Conservation (phyloP, 2,113 vertebrate species). For the Mesocricetus auratus region DNA sequence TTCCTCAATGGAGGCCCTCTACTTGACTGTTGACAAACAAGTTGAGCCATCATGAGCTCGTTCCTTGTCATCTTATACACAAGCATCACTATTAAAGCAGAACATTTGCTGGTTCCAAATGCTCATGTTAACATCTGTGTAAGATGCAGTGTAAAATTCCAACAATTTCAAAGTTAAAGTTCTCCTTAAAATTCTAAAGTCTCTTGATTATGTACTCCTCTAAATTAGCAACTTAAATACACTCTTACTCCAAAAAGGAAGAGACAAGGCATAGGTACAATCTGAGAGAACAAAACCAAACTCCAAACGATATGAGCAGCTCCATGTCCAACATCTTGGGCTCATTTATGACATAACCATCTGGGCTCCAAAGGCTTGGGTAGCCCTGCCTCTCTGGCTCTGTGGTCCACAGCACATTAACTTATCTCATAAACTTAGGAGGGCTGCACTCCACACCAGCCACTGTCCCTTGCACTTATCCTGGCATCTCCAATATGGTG, state of each 20-base stretch:
- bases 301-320: background rate
- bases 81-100: background rate
- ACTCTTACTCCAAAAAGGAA: background rate
- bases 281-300: background rate
- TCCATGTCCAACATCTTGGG: background rate
- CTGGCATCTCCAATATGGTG: background rate
- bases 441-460: background rate
- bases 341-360: background rate
- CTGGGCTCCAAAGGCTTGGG: background rate
- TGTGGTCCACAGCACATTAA: background rate
- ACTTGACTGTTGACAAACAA: background rate
- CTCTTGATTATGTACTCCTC: background rate
- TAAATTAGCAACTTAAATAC: background rate
- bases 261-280: background rate
- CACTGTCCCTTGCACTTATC: background rate
- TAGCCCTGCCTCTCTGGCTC: background rate
- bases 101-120: background rate
- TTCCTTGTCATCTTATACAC: background rate
- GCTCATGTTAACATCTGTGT: background rate
- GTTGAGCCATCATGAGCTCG: background rate
- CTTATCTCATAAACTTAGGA: background rate
- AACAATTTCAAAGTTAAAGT: background rate
- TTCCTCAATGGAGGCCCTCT: background rate
- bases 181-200: background rate
- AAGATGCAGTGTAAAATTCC: background rate